Evolutionary conservation across 2,797 vertebrate species (phyloP), one percentile per base, ranked within the genome.

Genomic region (Poeciliopsis paucimaculata): DNA sequence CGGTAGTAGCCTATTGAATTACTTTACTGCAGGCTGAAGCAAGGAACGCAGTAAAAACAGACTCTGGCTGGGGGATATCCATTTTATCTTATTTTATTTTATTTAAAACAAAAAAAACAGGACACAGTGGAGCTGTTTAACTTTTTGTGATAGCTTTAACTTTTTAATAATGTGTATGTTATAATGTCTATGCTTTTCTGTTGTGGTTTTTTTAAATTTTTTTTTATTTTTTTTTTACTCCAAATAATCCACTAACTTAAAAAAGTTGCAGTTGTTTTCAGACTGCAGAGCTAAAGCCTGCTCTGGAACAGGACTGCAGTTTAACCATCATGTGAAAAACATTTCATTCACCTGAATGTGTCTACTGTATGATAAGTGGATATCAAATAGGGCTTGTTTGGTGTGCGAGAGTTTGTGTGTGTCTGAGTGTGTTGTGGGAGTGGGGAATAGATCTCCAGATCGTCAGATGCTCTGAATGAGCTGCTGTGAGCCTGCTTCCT

Each of bases 21-120:
- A 55, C 75, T 84, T 83, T 77, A 77, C 46, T 77, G 78, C 64
- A 49, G 62, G 46, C 66, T 31, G 12, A 20, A 80, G 55, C 78
- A 64, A 73, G 72, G 15, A 26, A 20, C 5, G 23, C 11, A 76
- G 34, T 79, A 39, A 78, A 72, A 5, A 41, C 39, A 0, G 34
- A 36, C 9, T 18, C 6, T 7, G 11, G 28, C 45, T 46, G 45
- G 45, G 36, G 16, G 9, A 36, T 36, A 18, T 34, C 15, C n/a
- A 2, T 13, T 57, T 57, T 34, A 34, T 34, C 2, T 34, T 34
- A 34, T 34, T 34, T 34, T 57, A n/a, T 28, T 57, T 57, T 5
- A 57, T 57, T 28, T 31, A 4, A 66, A 39, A 36, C 2, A 66
- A 15, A 1, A 15, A 49, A 36, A 11, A 26, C 34, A 74, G 36